Evolutionary conservation across 2,888 invertebrate species (phyloP).

Genomic region (Leptopilina myrica): DNA sequence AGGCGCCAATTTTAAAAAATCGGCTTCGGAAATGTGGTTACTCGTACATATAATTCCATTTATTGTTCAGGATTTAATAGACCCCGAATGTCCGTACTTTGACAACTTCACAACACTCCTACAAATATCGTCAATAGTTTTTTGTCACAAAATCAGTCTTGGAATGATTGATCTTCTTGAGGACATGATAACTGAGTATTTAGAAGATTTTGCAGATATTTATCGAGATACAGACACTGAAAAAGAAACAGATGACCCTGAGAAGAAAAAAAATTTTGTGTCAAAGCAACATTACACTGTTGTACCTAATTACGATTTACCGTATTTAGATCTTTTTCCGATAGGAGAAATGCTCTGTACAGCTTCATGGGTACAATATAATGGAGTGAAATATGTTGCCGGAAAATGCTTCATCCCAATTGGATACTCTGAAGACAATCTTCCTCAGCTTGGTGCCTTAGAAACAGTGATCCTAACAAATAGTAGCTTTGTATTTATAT

Average conservation of each 20-base stretch:
- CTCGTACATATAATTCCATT: background rate
- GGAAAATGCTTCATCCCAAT: background rate
- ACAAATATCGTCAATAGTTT: background rate
- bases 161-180: background rate
- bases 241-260: background rate
- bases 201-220: background rate
- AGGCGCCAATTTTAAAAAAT: background rate
- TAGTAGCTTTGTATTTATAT: background rate
- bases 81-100: background rate
- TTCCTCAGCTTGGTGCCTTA: background rate
- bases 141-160: background rate
- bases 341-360: background rate
- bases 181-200: background rate
- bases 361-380: background rate
- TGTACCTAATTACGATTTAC: background rate
- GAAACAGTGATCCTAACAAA: background rate
- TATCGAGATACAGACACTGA: background rate
- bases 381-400: conserved; percentile 3
- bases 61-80: background rate
- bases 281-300: background rate
- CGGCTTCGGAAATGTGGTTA: background rate
- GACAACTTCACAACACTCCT: background rate
- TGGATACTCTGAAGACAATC: background rate
- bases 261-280: background rate
- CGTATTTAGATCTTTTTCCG: background rate